Evolutionary conservation across 2,113 vertebrate species (phyloP), one percentile per base, ranked within the genome.

Genomic region (Cyphomyrus plagiostoma): DNA sequence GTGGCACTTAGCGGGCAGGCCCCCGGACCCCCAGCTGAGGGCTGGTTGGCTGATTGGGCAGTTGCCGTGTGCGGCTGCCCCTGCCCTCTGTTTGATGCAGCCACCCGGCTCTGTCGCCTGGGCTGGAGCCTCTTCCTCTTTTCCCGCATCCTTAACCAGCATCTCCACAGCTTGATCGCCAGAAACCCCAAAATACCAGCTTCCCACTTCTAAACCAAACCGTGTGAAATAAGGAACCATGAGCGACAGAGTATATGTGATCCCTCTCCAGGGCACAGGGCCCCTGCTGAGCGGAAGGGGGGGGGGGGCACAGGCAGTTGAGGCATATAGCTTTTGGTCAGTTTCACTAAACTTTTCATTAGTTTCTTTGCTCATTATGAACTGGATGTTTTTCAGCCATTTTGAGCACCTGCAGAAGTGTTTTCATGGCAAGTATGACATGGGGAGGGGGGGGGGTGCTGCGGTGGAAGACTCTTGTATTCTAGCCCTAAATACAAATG

Each of bases 281-380:
- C 26, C 10, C n/a, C 3, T 10, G 10, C n/a, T 70, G 62, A 13
- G 9, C 62, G n/a, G 9, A 9, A 4, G 42, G 3, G 9, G 8
- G 50, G 21, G 23, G 58, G 62, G n/a, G 9, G 1, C 62, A 70
- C 62, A 30, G 62, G 3, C n/a, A 30, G 10, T 70, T 30, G 62
- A 30, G 3, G n/a, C n/a, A 26, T 15, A 17, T 74, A 39, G 30
- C 30, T 80, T 80, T 42, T 80, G 35, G 74, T 6, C 11, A 35
- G 13, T 39, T 35, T 77, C 35, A 77, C 15, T 17, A 4, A 39
- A 39, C 74, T 42, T 66, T 89, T 91, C 50, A 88, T 90, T 88
- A 86, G 62, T 49, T 77, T 39, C 30, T 42, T 77, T 19, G 17
- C 5, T 77, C 74, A 77, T 77, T 77, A 77, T 42, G 74, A 42